These are phyloP conservation scores for Coelinius sp. DNA, from an alignment of 2,888 invertebrate genomes.

Conservation along the genomic window DNA sequence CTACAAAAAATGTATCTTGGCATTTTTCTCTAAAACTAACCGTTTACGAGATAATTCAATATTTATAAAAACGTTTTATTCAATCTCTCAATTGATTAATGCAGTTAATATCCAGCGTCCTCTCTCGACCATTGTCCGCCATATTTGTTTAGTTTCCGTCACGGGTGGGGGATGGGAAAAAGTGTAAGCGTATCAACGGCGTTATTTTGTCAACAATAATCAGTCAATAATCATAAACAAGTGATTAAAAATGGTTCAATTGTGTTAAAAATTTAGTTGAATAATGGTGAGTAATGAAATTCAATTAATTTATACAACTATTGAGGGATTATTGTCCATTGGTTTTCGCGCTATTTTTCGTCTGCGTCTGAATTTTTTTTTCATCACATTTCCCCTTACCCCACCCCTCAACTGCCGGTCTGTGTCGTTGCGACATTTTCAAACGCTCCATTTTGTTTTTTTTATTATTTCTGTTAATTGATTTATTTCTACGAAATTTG, in stretches of 20 bases:
- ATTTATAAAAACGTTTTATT: not conserved
- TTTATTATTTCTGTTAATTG: not conserved
- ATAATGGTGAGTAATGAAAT: conserved; percentile 58
- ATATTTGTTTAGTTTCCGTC: conserved; percentile 66
- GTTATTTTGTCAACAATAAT: conserved; percentile 45
- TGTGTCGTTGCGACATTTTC: conserved; percentile 51
- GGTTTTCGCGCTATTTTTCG: conserved; percentile 62
- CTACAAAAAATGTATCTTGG: no score
- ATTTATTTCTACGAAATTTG: no score
- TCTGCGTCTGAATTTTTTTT: conserved; percentile 38
- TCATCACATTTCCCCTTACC: conserved; percentile 31
- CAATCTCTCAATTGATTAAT: conserved; percentile 21
- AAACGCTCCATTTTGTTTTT: conserved; percentile 43
- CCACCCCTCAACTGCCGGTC: conserved; percentile 33
- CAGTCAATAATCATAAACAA: not conserved
- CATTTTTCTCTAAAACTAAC: not conserved
- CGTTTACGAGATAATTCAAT: not conserved
- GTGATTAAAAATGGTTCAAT: conserved; percentile 13
- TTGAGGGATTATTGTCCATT: conserved; percentile 25
- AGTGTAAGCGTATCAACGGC: conserved; percentile 43
- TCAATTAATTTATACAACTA: not conserved
- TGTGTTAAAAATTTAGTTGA: conserved; percentile 36
- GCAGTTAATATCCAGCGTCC: conserved; percentile 45
- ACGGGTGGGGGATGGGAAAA: conserved; percentile 44
- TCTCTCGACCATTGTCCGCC: conserved; percentile 63